These are phyloP conservation scores for Sylvia borin DNA, from an alignment of 2,797 vertebrate genomes.

Conservation along the genomic window DNA sequence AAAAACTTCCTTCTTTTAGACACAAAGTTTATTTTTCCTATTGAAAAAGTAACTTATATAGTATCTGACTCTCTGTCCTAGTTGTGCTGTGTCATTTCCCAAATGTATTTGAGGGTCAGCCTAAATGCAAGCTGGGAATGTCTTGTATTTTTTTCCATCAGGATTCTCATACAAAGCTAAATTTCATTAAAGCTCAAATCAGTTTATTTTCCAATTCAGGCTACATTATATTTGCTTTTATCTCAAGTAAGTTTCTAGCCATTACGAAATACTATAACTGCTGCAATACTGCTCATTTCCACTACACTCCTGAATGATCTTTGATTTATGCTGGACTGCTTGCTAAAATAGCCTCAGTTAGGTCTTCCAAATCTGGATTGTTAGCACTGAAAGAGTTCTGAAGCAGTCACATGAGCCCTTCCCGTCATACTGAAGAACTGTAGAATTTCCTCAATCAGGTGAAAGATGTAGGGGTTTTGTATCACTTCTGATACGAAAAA, in stretches of 20 bases:
- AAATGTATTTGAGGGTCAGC: not conserved
- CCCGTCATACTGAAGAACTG: not conserved
- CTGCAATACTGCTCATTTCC: not conserved
- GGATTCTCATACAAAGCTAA: not conserved
- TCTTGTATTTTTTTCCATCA: not conserved
- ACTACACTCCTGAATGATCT: not conserved
- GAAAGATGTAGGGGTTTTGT: not conserved
- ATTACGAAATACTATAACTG: not conserved
- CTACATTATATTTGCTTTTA: not conserved
- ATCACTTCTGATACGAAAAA: not conserved
- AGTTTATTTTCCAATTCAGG: not conserved
- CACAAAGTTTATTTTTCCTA: not conserved
- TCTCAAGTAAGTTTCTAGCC: not conserved
- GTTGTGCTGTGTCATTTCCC: not conserved
- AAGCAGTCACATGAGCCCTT: not conserved
- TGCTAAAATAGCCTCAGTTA: not conserved
- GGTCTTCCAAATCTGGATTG: not conserved
- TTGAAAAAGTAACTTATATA: not conserved
- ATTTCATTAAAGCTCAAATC: not conserved
- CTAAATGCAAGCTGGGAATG: not conserved
- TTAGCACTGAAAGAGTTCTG: not conserved
- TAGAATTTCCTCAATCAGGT: not conserved
- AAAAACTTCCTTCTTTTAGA: not conserved
- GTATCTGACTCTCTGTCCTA: not conserved
- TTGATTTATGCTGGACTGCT: not conserved